Conservation (phyloP, 2,888 invertebrate genomes). For the Cephus sareptanus region DNA sequence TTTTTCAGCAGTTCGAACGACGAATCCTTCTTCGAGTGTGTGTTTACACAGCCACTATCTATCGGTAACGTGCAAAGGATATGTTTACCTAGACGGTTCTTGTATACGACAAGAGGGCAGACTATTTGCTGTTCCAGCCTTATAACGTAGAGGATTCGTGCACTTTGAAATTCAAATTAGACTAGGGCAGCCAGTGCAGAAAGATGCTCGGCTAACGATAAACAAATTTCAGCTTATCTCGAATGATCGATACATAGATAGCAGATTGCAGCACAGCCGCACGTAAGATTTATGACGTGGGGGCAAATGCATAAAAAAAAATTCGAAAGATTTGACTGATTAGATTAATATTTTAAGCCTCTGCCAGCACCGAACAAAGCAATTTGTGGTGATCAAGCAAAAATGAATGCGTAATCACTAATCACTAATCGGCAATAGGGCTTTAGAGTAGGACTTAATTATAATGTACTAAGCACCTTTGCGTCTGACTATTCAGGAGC, state of each 20-base stretch:
- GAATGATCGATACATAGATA: background rate
- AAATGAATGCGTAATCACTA: background rate
- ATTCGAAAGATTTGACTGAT: background rate
- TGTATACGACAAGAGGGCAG: background rate
- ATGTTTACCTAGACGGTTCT: background rate
- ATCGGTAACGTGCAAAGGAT: background rate
- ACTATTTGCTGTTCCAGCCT: background rate
- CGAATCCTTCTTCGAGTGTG: background rate
- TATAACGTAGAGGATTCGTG: background rate
- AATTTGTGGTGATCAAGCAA: background rate
- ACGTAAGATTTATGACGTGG: background rate
- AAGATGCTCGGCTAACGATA: background rate
- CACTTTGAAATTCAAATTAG: background rate
- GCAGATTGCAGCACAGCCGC: background rate
- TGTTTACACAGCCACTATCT: background rate
- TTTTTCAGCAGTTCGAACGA: background rate
- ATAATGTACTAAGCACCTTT: background rate
- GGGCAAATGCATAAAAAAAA: background rate
- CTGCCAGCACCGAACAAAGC: background rate
- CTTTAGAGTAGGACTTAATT: background rate
- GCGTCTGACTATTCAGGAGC: slow-evolving; percentile 69
- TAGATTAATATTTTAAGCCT: background rate
- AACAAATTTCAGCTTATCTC: background rate
- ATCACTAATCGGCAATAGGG: background rate
- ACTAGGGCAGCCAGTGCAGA: background rate